Percentiles rank a stretch among this genome's conserved stretches.
These are phyloP conservation scores for Panopea generosa DNA, from an alignment of 2,888 invertebrate genomes.

Conservation along the genomic window DNA sequence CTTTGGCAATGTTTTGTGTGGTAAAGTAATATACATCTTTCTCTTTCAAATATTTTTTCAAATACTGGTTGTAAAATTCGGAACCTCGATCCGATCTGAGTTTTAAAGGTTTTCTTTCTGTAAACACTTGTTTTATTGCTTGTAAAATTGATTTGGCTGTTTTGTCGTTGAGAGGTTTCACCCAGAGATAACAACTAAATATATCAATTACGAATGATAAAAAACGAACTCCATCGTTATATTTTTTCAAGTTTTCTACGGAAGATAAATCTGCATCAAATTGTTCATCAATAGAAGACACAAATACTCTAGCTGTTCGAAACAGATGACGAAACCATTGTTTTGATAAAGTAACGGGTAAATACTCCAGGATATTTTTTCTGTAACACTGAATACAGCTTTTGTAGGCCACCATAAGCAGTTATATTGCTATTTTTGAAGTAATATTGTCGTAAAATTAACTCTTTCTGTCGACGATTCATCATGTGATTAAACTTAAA, in stretches of 20 bases:
- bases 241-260: slow-evolving; percentile 30
- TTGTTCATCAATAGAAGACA: slow-evolving; percentile 38
- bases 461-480: slow-evolving; percentile 17
- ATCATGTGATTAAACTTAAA: too few species aligned
- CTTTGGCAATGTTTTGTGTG: slow-evolving; percentile 23
- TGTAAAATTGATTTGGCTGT: slow-evolving; percentile 31
- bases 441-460: slow-evolving; percentile 21
- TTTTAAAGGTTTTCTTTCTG: slow-evolving; percentile 25
- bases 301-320: slow-evolving; percentile 23
- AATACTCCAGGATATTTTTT: slow-evolving; percentile 38
- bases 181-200: slow-evolving; percentile 28
- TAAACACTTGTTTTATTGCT: slow-evolving; percentile 42
- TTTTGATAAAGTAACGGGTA: slow-evolving; percentile 21
- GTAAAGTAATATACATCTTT: slow-evolving; percentile 13
- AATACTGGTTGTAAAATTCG: slow-evolving; percentile 37
- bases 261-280: slow-evolving; percentile 37
- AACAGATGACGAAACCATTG: slow-evolving; percentile 39
- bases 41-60: slow-evolving; percentile 20
- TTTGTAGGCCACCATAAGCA: slow-evolving; percentile 26
- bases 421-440: slow-evolving; percentile 20
- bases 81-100: slow-evolving; percentile 40
- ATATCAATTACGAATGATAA: slow-evolving; percentile 41
- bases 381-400: slow-evolving; percentile 28
- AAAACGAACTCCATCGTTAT: slow-evolving; percentile 42
- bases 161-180: slow-evolving; percentile 34